phyloP scores from a whole-genome alignment of 1,140 invertebrate genomes.

The Chelonus insularis region DNA sequence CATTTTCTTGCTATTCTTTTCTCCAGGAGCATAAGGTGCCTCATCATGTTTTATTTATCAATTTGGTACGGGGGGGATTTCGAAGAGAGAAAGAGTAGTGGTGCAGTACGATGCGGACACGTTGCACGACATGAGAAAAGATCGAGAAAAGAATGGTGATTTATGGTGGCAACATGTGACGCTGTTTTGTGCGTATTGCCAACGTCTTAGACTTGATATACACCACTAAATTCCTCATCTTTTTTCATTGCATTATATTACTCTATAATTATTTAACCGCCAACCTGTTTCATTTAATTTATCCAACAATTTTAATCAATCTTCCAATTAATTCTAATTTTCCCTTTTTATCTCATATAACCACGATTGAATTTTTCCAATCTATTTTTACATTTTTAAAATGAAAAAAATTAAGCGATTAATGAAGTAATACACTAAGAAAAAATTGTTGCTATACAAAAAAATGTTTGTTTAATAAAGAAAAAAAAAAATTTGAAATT shows the following conservation, averaged over 20 bases:
- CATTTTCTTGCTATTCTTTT: slow-evolving; percentile 7
- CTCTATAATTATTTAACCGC: background rate
- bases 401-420: too few species aligned
- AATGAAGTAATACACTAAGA: too few species aligned
- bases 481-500: too few species aligned
- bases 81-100: background rate
- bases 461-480: too few species aligned
- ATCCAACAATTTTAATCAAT: background rate
- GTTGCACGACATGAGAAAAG: slow-evolving; percentile 12
- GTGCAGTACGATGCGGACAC: background rate
- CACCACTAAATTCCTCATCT: slow-evolving; percentile 44
- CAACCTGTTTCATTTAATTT: background rate
- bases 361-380: too few species aligned
- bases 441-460: too few species aligned
- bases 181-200: slow-evolving; percentile 50
- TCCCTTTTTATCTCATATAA: too few species aligned
- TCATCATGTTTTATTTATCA: slow-evolving; percentile 30
- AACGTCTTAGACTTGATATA: slow-evolving; percentile 31
- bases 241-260: slow-evolving; percentile 35
- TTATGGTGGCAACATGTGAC: slow-evolving; percentile 53
- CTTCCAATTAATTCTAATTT: too few species aligned
- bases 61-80: background rate
- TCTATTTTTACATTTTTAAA: too few species aligned
- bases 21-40: slow-evolving; percentile 7
- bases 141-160: slow-evolving; percentile 37